Conservation (phyloP, 2,888 invertebrate species). For the Hyposoter didymator region DNA sequence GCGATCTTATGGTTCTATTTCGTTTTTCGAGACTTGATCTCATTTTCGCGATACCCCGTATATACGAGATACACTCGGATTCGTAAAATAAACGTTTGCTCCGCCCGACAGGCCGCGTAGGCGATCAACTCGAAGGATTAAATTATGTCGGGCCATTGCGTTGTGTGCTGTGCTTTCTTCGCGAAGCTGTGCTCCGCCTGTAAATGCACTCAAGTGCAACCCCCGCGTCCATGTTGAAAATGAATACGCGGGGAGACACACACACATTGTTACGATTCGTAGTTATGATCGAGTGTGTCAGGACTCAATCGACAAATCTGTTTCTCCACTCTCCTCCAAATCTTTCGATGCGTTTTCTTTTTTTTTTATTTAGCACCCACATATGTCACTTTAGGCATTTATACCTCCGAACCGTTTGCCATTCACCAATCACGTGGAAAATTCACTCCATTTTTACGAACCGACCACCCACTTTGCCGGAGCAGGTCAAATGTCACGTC, state of each 20-base stretch:
- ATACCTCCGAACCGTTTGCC: conserved; percentile 44
- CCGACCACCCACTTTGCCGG: not conserved
- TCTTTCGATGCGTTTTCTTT: conserved; percentile 41
- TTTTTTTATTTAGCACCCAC: conserved; percentile 55
- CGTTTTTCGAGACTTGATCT: no score
- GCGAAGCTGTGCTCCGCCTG: conserved; percentile 65
- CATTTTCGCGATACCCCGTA: not conserved
- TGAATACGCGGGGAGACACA: conserved; percentile 32
- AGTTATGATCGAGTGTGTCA: conserved; percentile 45
- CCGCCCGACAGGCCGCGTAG: conserved; percentile 68
- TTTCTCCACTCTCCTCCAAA: conserved; percentile 43
- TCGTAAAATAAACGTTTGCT: conserved; percentile 74
- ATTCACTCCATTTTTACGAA: not conserved
- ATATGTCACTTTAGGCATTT: conserved; percentile 42
- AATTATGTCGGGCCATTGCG: conserved; percentile 75
- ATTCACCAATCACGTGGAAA: not conserved
- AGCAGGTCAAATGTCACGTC: not conserved
- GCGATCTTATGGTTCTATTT: no score
- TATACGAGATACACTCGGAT: conserved; percentile 69
- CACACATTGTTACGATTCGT: not conserved
- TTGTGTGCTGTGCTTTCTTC: conserved; percentile 72
- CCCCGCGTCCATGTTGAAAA: conserved; percentile 57
- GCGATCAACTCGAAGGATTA: conserved; percentile 74
- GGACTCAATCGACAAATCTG: conserved; percentile 54
- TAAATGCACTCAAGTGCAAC: conserved; percentile 68